Conservation (phyloP, 2,888 invertebrate species). For the Linyphia triangularis region DNA sequence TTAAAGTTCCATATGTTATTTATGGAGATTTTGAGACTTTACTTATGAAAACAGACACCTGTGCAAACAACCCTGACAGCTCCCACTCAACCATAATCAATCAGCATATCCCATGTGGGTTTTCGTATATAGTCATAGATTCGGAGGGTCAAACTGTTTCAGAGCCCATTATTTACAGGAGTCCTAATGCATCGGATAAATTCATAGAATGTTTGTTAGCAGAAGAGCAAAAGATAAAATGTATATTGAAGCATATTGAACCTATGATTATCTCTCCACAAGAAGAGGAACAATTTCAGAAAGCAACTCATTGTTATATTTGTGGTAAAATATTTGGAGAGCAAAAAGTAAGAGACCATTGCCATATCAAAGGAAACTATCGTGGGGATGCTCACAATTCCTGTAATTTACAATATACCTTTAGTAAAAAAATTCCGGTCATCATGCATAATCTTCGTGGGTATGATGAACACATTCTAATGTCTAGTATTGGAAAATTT, state of each 20-base stretch:
- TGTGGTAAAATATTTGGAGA: neutral
- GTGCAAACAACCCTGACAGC: no score
- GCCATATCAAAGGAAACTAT: constrained; percentile 17
- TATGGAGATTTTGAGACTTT: constrained; percentile 19
- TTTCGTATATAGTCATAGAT: constrained; percentile 1
- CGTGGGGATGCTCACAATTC: neutral
- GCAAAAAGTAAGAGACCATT: constrained; percentile 17
- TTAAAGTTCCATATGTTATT: neutral
- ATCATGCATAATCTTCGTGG: constrained; percentile 36
- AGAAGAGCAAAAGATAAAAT: neutral
- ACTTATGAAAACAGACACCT: neutral
- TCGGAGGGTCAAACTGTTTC: neutral
- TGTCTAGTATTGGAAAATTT: constrained; percentile 45
- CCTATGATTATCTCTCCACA: neutral
- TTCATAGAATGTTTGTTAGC: neutral
- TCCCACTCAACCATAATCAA: neutral
- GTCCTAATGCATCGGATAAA: neutral
- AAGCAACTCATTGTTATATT: neutral
- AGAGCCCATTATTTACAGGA: neutral
- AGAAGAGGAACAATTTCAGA: neutral
- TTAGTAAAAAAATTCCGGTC: neutral
- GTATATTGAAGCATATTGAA: neutral
- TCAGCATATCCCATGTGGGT: constrained; percentile 33
- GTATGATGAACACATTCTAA: constrained; percentile 44
- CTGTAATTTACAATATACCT: constrained; percentile 23